phyloP scores from a whole-genome alignment of 2,113 vertebrate species.

The Alexandromys fortis region DNA sequence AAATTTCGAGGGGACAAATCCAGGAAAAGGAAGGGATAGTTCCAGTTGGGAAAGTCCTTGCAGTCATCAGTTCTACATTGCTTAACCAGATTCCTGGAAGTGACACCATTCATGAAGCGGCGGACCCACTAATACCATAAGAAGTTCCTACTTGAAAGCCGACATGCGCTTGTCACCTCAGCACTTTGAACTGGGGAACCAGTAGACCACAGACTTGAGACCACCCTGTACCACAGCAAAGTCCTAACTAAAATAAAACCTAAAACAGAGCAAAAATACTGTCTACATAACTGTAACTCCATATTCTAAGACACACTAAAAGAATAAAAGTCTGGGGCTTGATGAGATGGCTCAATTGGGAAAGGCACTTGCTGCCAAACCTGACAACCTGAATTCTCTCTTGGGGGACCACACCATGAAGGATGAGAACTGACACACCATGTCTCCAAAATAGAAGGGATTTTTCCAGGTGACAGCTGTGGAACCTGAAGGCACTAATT shows the following conservation, averaged over 20 bases:
- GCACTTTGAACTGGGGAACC: neutral
- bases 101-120: rapidly evolving
- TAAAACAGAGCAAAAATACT: neutral
- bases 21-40: neutral
- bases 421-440: neutral
- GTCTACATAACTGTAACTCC: neutral
- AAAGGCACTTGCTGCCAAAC: neutral
- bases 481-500: neutral
- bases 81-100: neutral
- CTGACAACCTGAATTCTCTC: neutral
- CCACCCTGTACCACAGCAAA: neutral
- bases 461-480: neutral
- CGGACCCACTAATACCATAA: rapidly evolving
- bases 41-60: neutral
- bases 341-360: neutral
- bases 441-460: neutral
- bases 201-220: neutral
- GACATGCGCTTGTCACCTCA: neutral
- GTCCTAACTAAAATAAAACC: neutral
- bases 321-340: neutral
- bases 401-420: neutral
- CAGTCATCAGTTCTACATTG: neutral
- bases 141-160: neutral
- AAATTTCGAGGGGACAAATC: neutral
- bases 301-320: neutral